Conservation (phyloP, 2,113 vertebrate genomes). For the Cepphus grylle region DNA sequence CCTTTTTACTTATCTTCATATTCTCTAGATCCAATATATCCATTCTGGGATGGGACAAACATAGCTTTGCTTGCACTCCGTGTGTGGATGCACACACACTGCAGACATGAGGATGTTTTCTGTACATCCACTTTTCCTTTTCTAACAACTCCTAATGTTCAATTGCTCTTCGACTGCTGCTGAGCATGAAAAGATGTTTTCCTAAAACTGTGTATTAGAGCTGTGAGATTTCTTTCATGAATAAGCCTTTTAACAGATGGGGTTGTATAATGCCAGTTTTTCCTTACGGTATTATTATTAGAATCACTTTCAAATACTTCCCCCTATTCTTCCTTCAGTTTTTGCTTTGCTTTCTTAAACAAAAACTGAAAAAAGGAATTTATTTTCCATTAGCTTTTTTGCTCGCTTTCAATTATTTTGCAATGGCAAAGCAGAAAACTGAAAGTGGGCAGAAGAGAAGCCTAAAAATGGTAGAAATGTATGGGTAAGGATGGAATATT, state of each 20-base stretch:
- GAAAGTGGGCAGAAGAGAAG: accelerated
- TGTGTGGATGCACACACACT: background rate
- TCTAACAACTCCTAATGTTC: background rate
- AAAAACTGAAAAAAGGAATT: background rate
- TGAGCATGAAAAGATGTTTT: background rate
- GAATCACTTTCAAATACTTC: background rate
- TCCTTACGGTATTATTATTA: background rate
- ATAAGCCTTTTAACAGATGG: background rate
- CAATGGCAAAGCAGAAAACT: background rate
- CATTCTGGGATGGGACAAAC: background rate
- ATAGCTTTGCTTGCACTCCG: background rate
- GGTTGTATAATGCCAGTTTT: background rate
- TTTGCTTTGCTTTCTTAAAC: background rate
- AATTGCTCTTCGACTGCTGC: background rate
- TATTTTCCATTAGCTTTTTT: background rate
- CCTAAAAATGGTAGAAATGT: background rate
- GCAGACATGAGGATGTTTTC: background rate
- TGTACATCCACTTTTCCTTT: background rate
- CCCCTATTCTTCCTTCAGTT: background rate
- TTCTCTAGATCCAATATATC: background rate
- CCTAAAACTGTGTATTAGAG: background rate
- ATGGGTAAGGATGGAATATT: background rate
- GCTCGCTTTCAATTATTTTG: background rate
- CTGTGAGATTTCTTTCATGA: background rate
- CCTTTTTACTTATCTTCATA: background rate